Conservation (phyloP, 1,140 invertebrate genomes). For the Kradibia gibbosae region DNA sequence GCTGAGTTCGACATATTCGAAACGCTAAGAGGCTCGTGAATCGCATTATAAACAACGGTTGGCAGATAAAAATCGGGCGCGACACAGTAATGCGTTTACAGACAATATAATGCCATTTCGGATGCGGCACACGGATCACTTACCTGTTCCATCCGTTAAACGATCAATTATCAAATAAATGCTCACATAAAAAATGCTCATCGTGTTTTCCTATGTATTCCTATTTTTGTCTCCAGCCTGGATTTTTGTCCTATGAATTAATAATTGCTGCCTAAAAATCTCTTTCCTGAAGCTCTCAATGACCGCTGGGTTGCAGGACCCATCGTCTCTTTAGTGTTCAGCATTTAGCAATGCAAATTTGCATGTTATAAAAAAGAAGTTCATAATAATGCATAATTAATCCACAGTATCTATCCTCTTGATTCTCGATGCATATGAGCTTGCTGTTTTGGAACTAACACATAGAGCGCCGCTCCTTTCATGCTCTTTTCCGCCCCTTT, state of each 20-base stretch:
- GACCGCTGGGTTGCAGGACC: too few relatives aligned
- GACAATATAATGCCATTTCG: not conserved
- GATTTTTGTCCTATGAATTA: constrained; percentile 48
- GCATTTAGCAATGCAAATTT: constrained; percentile 25
- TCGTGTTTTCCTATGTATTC: not conserved
- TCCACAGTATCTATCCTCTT: not conserved
- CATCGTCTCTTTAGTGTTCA: not conserved
- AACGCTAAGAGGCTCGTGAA: not conserved
- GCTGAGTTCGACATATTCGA: not conserved
- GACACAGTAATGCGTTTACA: not conserved
- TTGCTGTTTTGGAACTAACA: constrained; percentile 28
- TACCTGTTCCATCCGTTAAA: not conserved
- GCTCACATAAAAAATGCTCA: not conserved
- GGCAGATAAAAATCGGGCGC: not conserved
- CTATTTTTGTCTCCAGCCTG: not conserved
- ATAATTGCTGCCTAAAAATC: constrained; percentile 45
- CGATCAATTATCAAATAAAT: constrained; percentile 25
- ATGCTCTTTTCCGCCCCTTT: constrained; percentile 3
- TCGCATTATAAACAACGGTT: not conserved
- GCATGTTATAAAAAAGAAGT: constrained; percentile 22
- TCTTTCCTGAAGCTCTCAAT: constrained; percentile 39
- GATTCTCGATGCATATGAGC: constrained; percentile 39
- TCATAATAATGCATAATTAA: constrained; percentile 45
- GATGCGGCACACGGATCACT: not conserved
- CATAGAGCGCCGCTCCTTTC: not conserved